A percentile compares a stretch with the other conserved stretches of the same genome.
phyloP scores from a whole-genome alignment of 2,888 invertebrate species.

The Athetis lepigone region DNA sequence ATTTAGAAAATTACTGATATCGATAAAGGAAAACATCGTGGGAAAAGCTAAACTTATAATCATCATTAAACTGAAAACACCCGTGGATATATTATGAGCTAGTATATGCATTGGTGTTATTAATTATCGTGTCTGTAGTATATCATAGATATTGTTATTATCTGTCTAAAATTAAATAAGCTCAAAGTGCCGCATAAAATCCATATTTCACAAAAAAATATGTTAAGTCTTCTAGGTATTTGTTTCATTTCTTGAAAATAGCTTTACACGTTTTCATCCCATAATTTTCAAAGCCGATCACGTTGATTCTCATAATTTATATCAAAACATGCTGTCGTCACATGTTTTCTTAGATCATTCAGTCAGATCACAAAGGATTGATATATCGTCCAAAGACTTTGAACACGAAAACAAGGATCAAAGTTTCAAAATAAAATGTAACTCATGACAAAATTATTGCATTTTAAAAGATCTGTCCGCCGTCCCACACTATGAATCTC shows the following conservation, averaged over 20 bases:
- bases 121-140: too few relatives aligned
- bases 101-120: too few relatives aligned
- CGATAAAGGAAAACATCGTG: too few relatives aligned
- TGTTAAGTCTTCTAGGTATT: neutral
- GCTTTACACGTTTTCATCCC: neutral
- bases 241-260: conserved; percentile 5
- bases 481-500: conserved; percentile 34
- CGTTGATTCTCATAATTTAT: conserved; percentile 40
- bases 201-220: neutral
- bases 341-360: conserved; percentile 52
- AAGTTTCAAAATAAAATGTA: conserved; percentile 56
- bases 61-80: too few relatives aligned
- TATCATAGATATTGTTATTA: too few relatives aligned
- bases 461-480: conserved; percentile 55
- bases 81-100: too few relatives aligned
- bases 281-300: conserved; percentile 26
- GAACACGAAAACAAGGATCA: conserved; percentile 55
- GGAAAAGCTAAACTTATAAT: too few relatives aligned
- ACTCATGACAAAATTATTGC: conserved; percentile 45
- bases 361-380: conserved; percentile 39
- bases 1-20: too few relatives aligned
- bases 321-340: conserved; percentile 40
- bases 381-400: conserved; percentile 50
- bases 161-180: too few relatives aligned
- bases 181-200: too few relatives aligned